phyloP scores from a whole-genome alignment of 2,888 invertebrate genomes.

The Apodemia zela region DNA sequence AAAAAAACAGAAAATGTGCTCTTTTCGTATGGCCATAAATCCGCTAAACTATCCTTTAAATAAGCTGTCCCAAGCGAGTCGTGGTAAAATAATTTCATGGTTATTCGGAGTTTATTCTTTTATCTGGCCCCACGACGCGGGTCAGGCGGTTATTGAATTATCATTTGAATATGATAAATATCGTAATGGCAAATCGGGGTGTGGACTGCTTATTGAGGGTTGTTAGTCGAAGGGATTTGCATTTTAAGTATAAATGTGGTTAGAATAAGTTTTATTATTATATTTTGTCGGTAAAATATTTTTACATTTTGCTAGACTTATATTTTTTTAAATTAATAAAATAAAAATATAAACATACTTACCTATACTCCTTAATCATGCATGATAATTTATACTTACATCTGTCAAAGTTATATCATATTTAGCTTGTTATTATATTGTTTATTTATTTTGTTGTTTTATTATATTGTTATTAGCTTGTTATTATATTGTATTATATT shows the following conservation, averaged over 20 bases:
- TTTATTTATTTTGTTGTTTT: no score
- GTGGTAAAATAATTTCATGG: slow-evolving; percentile 66
- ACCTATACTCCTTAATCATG: no score
- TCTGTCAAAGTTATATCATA: no score
- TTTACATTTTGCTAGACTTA: no score
- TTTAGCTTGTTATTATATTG: no score
- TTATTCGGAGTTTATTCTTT: slow-evolving; percentile 61
- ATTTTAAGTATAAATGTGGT: slow-evolving; percentile 1
- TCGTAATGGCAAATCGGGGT: slow-evolving; percentile 58
- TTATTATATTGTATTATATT: no score
- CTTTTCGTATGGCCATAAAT: not conserved
- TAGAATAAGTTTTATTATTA: not conserved
- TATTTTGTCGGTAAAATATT: no score
- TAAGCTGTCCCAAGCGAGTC: slow-evolving; percentile 56
- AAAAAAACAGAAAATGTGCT: no score
- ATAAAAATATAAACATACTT: no score
- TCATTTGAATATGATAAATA: slow-evolving; percentile 75
- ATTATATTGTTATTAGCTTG: no score
- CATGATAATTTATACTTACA: no score
- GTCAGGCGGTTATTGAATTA: slow-evolving; percentile 73
- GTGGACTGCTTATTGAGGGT: slow-evolving; percentile 49
- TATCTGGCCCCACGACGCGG: slow-evolving; percentile 57
- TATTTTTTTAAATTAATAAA: no score
- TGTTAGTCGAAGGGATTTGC: slow-evolving; percentile 32
- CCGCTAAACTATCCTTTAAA: slow-evolving; percentile 35